phyloP scores from a whole-genome alignment of 2,888 invertebrate species.

The Trachelus iudaicus region DNA sequence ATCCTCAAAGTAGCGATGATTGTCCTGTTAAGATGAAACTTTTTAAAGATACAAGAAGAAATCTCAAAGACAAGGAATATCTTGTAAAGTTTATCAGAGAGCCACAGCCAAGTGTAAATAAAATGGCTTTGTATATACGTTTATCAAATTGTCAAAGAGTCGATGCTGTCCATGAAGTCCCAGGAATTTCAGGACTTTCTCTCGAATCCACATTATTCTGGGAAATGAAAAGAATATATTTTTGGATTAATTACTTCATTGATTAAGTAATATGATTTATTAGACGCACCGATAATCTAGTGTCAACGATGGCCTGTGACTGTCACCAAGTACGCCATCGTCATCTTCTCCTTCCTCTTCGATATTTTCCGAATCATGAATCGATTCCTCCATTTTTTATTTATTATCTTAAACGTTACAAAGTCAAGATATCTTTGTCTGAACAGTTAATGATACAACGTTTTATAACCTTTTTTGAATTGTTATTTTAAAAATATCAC shows the following conservation, averaged over 20 bases:
- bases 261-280: constrained; percentile 20
- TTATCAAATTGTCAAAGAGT: constrained; percentile 53
- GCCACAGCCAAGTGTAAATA: not conserved
- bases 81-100: not conserved
- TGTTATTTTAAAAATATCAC: not conserved
- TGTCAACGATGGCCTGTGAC: constrained; percentile 19
- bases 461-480: not conserved
- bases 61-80: not conserved
- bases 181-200: constrained; percentile 71
- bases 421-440: not conserved
- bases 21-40: constrained; percentile 40
- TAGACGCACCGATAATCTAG: constrained; percentile 34
- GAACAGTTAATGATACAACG: not conserved
- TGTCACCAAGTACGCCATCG: not conserved
- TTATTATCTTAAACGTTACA: not conserved
- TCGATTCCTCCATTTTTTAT: not conserved
- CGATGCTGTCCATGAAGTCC: constrained; percentile 61
- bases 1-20: constrained; percentile 69
- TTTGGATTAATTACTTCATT: constrained; percentile 21
- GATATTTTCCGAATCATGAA: not conserved
- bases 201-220: constrained; percentile 78
- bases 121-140: constrained; percentile 36
- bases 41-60: constrained; percentile 1
- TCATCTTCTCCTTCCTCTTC: not conserved
- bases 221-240: constrained; percentile 63